Evolutionary conservation across 2,113 vertebrate species (phyloP).

Genomic region (Murina feae): DNA sequence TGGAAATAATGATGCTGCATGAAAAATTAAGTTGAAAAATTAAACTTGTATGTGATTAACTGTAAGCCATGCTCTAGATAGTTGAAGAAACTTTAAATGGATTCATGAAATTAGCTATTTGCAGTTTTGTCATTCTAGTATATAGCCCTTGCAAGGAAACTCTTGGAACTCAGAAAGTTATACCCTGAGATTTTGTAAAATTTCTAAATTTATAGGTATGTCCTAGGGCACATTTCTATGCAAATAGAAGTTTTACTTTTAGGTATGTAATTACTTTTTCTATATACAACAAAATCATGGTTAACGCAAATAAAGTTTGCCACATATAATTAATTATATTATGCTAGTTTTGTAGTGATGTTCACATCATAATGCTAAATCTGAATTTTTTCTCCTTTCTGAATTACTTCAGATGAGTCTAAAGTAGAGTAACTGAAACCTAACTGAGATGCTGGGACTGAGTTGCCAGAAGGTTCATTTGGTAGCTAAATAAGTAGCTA

Average conservation of each 20-base stretch:
- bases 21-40: conserved; percentile 14
- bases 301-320: neutral
- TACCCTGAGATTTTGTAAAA: neutral
- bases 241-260: neutral
- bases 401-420: neutral
- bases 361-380: neutral
- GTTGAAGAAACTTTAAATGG: neutral
- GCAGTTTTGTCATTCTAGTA: neutral
- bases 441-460: neutral
- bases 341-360: neutral
- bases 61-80: neutral
- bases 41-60: neutral
- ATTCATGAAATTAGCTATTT: neutral
- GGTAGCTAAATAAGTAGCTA: neutral
- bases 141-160: neutral
- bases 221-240: neutral
- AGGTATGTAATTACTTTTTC: neutral
- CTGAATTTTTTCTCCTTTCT: neutral
- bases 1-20: conserved; percentile 22
- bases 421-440: neutral
- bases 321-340: neutral
- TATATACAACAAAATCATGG: neutral
- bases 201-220: neutral
- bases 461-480: neutral
- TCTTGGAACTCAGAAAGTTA: neutral